Evolutionary conservation across 2,888 invertebrate species (phyloP), one percentile per base, ranked within the genome.

Genomic region (Acanthococcus lagerstroemiae): DNA sequence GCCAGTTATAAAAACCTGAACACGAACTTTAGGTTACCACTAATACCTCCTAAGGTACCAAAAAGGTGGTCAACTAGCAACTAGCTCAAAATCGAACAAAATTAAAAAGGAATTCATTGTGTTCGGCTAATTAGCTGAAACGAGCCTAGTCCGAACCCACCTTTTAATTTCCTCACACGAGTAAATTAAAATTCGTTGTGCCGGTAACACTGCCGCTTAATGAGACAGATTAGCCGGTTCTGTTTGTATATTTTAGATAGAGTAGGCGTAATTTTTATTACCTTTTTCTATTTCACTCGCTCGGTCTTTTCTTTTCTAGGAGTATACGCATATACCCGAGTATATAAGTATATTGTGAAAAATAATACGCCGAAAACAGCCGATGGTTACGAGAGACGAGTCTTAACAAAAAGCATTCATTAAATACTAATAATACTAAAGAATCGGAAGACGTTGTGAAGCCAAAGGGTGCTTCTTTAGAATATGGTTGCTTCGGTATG

Each of bases 401-500:
- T n/a, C 46, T 45, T 4, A n/a, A 45, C 46, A 45, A 5, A 45
- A 45, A 45, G 19, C 19, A 45, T 45, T 45, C 46, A 45, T 45
- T 45, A 45, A 45, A 45, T 17, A 45, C 4, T 45, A 45, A 45
- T 45, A 45, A 45, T 17, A 45, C 58, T 24, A 25, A 58, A 58
- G 58, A 56, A 58, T 58, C 45, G 44, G 60, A 60, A 26, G 48
- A 48, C 27, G 45, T 48, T 26, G 21, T 48, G 60, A 60, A 60
- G 60, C 60, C 60, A 60, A 60, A 45, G 60, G 60, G 60, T 60
- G 60, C 60, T 46, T 60, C 60, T 60, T 60, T 60, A 48, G 60
- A 60, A 60, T 60, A 48, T 48, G 4, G 60, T 48, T 60, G 26
- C 12, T 26, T 26, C 27, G 60, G 60, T 60, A 60, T 60, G 60